Conservation (phyloP, 2,797 vertebrate genomes). For the Ptychadena robeensis region DNA sequence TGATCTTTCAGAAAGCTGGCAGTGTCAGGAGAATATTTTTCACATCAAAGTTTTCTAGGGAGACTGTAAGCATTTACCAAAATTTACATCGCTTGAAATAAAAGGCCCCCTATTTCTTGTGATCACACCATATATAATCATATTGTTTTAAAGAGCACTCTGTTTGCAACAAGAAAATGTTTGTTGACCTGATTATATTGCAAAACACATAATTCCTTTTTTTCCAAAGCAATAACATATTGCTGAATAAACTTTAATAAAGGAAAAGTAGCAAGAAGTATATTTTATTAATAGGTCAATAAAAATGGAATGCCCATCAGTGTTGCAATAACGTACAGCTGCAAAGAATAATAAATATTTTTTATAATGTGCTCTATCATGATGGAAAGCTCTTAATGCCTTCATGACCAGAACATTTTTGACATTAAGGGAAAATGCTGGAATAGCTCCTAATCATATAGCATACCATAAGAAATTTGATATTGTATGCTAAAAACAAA, state of each 20-base stretch:
- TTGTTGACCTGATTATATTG: neutral
- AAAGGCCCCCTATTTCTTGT: neutral
- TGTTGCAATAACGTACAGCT: neutral
- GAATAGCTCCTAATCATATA: constrained; percentile 5
- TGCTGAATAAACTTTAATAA: neutral
- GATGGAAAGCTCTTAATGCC: neutral
- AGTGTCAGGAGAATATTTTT: neutral
- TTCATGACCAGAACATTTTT: constrained; percentile 7
- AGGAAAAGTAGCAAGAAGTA: neutral
- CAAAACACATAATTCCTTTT: neutral
- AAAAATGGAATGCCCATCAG: constrained; percentile 1
- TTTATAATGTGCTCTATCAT: neutral
- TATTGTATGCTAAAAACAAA: neutral
- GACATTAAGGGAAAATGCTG: constrained; percentile 1
- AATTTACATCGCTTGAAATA: neutral
- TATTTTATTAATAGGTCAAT: constrained; percentile 2
- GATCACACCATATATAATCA: neutral
- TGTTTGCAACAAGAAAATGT: neutral
- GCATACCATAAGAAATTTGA: neutral
- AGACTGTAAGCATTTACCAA: neutral
- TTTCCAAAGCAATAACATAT: neutral
- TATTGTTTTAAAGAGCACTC: neutral
- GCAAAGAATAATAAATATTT: constrained; percentile 8
- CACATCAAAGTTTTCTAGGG: neutral
- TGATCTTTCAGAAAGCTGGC: neutral